Percentiles rank a stretch among this genome's conserved stretches.
Evolutionary conservation across 2,888 invertebrate genomes (phyloP).

Genomic region (Andrena bucephala): DNA sequence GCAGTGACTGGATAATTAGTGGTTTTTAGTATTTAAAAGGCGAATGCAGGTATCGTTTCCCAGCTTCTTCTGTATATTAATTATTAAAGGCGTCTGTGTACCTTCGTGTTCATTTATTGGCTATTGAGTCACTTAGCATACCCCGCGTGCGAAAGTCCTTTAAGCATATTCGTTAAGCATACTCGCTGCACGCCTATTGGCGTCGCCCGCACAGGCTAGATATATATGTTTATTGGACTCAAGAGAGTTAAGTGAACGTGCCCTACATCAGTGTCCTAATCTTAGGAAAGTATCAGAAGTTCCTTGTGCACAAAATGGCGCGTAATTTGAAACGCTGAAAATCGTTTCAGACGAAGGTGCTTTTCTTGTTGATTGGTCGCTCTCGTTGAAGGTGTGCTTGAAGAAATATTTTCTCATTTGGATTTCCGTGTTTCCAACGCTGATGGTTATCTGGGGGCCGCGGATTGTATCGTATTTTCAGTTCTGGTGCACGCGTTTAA

Average conservation of each 20-base stretch:
- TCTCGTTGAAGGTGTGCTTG: neutral
- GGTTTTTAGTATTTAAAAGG: neutral
- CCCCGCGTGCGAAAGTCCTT: too few relatives aligned
- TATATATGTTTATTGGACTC: too few relatives aligned
- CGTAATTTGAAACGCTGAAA: neutral
- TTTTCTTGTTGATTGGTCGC: neutral
- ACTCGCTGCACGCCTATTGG: too few relatives aligned
- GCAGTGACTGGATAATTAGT: neutral
- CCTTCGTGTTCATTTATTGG: too few relatives aligned
- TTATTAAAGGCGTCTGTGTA: too few relatives aligned
- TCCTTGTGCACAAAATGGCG: neutral
- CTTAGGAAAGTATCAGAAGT: neutral
- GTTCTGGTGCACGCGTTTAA: neutral
- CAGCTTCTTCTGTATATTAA: too few relatives aligned
- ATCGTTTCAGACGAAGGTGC: neutral
- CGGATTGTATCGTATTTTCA: conserved; percentile 1
- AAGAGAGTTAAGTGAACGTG: too few relatives aligned
- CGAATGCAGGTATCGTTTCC: too few relatives aligned
- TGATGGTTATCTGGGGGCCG: neutral
- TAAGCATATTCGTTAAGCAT: too few relatives aligned
- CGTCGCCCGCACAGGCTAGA: too few relatives aligned
- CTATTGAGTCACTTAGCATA: too few relatives aligned
- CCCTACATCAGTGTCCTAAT: too few relatives aligned
- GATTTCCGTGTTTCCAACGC: neutral
- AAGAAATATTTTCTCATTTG: conserved; percentile 6